These are phyloP conservation scores for Athalia cordata DNA, from an alignment of 2,888 invertebrate species.

Conservation along the genomic window DNA sequence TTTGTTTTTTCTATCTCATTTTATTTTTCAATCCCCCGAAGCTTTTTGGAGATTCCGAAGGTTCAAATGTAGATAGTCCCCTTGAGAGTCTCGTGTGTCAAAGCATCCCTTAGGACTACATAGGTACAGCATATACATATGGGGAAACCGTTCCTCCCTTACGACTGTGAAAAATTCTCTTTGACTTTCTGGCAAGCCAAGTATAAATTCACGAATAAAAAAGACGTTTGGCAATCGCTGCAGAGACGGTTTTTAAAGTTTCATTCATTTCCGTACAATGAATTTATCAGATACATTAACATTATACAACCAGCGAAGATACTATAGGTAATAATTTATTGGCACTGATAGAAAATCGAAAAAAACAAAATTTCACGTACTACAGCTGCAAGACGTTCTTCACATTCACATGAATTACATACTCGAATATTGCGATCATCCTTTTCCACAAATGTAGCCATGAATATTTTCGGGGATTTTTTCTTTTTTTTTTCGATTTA, in stretches of 20 bases:
- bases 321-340: background rate
- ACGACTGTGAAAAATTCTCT: conserved; percentile 12
- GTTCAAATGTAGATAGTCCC: background rate
- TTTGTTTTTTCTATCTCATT: background rate
- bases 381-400: too few relatives aligned
- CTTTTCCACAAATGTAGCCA: too few relatives aligned
- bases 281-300: too few relatives aligned
- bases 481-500: background rate
- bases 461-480: background rate
- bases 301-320: too few relatives aligned
- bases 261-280: too few relatives aligned
- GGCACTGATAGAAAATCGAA: background rate
- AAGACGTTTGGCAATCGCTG: background rate
- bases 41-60: background rate
- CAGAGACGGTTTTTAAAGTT: too few relatives aligned
- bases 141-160: background rate
- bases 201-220: background rate
- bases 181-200: background rate
- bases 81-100: conserved; percentile 7
- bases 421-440: too few relatives aligned
- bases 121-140: background rate
- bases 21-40: background rate
- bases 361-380: too few relatives aligned
- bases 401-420: too few relatives aligned
- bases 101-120: conserved; percentile 23